These are phyloP conservation scores for Peromyscus aztecus DNA, from an alignment of 2,797 vertebrate species.

Conservation along the genomic window DNA sequence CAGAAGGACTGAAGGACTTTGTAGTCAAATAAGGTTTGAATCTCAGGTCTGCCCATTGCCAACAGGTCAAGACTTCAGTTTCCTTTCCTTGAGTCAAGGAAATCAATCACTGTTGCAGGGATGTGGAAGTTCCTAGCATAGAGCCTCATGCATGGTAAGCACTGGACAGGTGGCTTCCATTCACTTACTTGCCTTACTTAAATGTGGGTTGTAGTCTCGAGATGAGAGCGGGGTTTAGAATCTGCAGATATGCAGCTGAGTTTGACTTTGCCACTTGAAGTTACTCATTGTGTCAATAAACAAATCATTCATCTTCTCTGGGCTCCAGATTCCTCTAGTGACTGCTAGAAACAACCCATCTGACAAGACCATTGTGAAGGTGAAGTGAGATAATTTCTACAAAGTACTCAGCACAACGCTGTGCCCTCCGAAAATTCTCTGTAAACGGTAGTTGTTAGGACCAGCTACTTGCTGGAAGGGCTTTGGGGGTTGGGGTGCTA, in stretches of 20 bases:
- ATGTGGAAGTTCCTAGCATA: neutral
- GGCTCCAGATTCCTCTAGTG: neutral
- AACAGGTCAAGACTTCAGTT: neutral
- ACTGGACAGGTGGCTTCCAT: neutral
- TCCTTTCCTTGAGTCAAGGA: neutral
- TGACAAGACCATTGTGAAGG: neutral
- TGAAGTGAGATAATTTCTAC: constrained; percentile 45
- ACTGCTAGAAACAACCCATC: constrained; percentile 39
- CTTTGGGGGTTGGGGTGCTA: neutral
- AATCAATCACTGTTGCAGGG: neutral
- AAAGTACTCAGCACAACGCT: neutral
- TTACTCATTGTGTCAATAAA: neutral
- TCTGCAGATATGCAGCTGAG: constrained; percentile 15
- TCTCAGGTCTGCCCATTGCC: neutral
- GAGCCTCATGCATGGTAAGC: neutral
- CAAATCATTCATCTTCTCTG: constrained; percentile 21
- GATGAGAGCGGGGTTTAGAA: neutral
- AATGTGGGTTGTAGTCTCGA: neutral
- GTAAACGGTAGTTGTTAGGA: neutral
- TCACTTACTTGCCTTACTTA: constrained; percentile 51
- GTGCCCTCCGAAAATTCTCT: constrained; percentile 17
- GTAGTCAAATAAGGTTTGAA: neutral
- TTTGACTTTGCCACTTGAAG: constrained; percentile 40
- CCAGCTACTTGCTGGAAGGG: neutral
- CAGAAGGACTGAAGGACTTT: neutral